Percentiles rank a stretch among this genome's conserved stretches.
phyloP scores from a whole-genome alignment of 2,797 vertebrate genomes.

The Epinephelus malabaricus region DNA sequence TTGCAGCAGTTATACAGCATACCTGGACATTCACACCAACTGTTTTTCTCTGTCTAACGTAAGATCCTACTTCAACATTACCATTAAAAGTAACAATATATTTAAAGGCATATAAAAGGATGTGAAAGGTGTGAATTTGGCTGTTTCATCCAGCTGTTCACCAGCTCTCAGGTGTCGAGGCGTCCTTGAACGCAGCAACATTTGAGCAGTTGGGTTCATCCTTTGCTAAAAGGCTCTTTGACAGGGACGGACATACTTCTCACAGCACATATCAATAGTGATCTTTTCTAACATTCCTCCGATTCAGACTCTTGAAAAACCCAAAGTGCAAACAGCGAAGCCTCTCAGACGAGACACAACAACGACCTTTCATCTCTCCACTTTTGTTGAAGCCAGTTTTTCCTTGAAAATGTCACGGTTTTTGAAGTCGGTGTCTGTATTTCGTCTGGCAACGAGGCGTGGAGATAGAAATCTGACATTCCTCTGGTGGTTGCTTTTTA shows the following conservation, averaged over 20 bases:
- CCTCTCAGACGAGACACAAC: conserved; percentile 51
- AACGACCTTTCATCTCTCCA: conserved; percentile 31
- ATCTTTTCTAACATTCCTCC: conserved; percentile 27
- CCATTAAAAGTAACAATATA: too few relatives aligned
- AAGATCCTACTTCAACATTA: too few relatives aligned
- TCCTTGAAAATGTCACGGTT: conserved; percentile 1
- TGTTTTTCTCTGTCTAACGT: too few relatives aligned
- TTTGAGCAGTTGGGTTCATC: neutral
- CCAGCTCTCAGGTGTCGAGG: too few relatives aligned
- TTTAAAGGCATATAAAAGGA: too few relatives aligned
- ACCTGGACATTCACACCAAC: too few relatives aligned
- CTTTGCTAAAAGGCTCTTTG: neutral
- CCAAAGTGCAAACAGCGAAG: neutral
- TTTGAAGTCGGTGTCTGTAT: conserved; percentile 43
- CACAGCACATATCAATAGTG: neutral
- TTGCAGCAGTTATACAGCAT: too few relatives aligned
- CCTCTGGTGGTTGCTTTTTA: conserved; percentile 19
- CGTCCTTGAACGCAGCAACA: neutral
- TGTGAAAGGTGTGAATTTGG: too few relatives aligned
- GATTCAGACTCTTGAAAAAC: neutral
- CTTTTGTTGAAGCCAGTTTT: conserved; percentile 5
- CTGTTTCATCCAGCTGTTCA: too few relatives aligned
- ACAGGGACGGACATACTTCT: neutral
- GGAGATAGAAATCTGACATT: conserved; percentile 72
- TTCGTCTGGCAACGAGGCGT: conserved; percentile 57